phyloP scores from a whole-genome alignment of 1,140 invertebrate genomes.

The Maconellicoccus hirsutus region DNA sequence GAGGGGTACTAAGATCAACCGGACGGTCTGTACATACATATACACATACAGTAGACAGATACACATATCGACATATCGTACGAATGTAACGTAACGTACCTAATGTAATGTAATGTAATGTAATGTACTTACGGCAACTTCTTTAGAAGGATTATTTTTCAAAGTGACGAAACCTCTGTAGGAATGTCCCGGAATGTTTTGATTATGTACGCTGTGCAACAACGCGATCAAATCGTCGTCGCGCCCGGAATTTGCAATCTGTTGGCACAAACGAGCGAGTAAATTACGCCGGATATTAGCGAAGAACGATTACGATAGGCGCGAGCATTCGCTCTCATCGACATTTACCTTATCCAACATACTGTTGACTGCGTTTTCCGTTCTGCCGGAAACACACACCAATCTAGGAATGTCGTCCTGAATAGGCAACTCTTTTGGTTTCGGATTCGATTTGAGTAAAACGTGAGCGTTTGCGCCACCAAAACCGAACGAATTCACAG shows the following conservation, averaged over 20 bases:
- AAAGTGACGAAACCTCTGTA: slow-evolving; percentile 67
- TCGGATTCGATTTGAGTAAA: slow-evolving; percentile 65
- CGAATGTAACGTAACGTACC: slow-evolving; percentile 59
- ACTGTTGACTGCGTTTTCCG: slow-evolving; percentile 59
- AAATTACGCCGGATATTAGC: background rate
- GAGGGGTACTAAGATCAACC: too few relatives aligned
- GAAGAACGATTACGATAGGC: background rate
- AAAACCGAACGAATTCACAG: slow-evolving; percentile 92
- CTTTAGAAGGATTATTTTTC: slow-evolving; percentile 37
- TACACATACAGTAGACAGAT: too few relatives aligned
- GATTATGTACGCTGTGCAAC: slow-evolving; percentile 57
- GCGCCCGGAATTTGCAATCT: slow-evolving; percentile 39
- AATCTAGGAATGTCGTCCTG: slow-evolving; percentile 50
- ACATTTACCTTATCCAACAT: slow-evolving; percentile 50
- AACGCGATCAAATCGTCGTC: slow-evolving; percentile 68
- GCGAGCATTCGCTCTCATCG: background rate
- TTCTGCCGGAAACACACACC: slow-evolving; percentile 69
- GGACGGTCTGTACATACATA: too few relatives aligned
- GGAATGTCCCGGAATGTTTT: slow-evolving; percentile 53
- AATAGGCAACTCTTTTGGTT: slow-evolving; percentile 46
- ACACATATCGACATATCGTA: too few relatives aligned
- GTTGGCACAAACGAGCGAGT: background rate
- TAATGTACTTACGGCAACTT: slow-evolving; percentile 37
- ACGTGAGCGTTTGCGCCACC: slow-evolving; percentile 93
- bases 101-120: slow-evolving; percentile 51